Percentiles rank a stretch among this genome's conserved stretches.
Conservation (phyloP, 1,140 invertebrate genomes). For the Sinonovacula constricta region DNA sequence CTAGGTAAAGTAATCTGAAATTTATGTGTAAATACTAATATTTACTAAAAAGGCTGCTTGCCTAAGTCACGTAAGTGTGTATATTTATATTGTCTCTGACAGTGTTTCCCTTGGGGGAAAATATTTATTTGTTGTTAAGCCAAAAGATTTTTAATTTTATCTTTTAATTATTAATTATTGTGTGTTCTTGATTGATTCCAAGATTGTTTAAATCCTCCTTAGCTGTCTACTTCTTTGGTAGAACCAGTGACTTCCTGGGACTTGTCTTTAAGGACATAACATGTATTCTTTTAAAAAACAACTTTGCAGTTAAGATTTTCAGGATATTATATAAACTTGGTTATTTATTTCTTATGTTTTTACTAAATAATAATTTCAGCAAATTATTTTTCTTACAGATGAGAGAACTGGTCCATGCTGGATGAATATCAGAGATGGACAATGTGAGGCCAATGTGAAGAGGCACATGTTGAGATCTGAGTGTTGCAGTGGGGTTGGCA, state of each 20-base stretch:
- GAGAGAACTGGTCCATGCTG: constrained; percentile 92
- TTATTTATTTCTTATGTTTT: background rate
- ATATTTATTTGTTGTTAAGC: no score
- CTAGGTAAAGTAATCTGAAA: constrained; percentile 68
- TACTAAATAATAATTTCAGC: background rate
- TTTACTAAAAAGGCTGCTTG: no score
- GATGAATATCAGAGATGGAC: constrained; percentile 87
- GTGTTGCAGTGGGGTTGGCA: constrained; percentile 93
- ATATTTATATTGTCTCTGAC: no score
- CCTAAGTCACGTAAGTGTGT: no score
- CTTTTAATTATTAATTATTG: no score
- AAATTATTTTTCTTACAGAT: constrained; percentile 80
- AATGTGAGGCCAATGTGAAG: constrained; percentile 90
- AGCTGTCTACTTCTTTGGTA: no score
- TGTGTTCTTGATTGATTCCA: no score
- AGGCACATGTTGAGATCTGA: constrained; percentile 86
- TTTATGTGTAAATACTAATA: no score
- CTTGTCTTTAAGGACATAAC: background rate
- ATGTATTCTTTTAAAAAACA: background rate
- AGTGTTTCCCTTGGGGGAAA: no score
- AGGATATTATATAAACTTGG: background rate
- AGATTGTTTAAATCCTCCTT: no score
- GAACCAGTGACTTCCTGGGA: no score
- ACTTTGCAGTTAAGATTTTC: background rate
- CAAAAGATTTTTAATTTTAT: no score